Evolutionary conservation across 2,797 vertebrate genomes (phyloP).

Genomic region (Bradypodion pumilum): DNA sequence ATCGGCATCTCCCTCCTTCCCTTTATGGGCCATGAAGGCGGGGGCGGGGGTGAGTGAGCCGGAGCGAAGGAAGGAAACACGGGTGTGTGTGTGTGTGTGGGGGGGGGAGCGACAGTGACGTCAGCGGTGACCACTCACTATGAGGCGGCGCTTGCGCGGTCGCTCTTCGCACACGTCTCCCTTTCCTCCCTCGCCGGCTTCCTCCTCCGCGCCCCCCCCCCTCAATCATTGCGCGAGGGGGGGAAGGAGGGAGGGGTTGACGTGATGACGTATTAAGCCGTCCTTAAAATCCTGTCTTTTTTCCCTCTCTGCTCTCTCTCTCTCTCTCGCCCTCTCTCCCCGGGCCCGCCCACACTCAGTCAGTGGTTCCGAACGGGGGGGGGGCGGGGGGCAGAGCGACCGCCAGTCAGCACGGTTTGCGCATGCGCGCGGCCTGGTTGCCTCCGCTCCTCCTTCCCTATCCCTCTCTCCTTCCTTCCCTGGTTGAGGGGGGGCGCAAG

Average conservation of each 20-base stretch:
- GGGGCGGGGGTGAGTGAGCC: background rate
- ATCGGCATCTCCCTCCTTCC: no score
- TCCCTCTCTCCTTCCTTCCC: no score
- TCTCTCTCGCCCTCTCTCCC: no score
- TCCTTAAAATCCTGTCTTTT: constrained; percentile 1
- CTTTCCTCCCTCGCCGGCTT: background rate
- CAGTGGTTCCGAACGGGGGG: no score
- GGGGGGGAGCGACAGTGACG: constrained; percentile 23
- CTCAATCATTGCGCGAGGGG: background rate
- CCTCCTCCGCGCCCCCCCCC: no score
- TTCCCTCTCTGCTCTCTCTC: no score
- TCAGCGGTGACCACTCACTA: background rate
- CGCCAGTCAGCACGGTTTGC: no score
- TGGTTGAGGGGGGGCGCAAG: background rate
- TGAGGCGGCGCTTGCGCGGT: constrained; percentile 1
- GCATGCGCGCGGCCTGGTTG: no score
- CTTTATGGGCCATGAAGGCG: background rate
- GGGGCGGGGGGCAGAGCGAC: no score
- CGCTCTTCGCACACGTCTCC: background rate
- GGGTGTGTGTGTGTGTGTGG: background rate
- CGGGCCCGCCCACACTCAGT: no score
- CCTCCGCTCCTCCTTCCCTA: no score
- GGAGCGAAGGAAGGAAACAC: background rate
- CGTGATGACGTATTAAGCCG: background rate
- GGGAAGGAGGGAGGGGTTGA: background rate